Percentiles rank a stretch among this genome's conserved stretches.
phyloP scores from a whole-genome alignment of 2,797 vertebrate species.

The Sciaenops ocellatus region DNA sequence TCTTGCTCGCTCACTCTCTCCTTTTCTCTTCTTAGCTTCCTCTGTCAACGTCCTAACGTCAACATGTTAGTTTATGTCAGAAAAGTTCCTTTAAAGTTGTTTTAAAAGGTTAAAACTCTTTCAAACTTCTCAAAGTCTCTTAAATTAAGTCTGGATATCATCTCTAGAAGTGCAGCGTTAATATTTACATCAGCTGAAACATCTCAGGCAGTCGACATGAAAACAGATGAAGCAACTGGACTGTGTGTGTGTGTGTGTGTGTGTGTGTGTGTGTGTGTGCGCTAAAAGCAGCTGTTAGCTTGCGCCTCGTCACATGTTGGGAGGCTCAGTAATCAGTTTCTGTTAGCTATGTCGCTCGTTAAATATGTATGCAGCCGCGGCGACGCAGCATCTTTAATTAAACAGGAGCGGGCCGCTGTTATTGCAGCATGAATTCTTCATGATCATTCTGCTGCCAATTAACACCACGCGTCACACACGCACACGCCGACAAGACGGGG shows the following conservation, averaged over 20 bases:
- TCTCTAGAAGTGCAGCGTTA: not conserved
- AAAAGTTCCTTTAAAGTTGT: no score
- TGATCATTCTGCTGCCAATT: constrained; percentile 75
- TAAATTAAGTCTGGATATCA: no score
- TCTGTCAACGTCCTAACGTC: no score
- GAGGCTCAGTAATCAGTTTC: constrained; percentile 56
- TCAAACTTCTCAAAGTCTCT: no score
- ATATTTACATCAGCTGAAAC: constrained; percentile 32
- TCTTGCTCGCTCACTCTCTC: no score
- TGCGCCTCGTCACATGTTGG: constrained; percentile 37
- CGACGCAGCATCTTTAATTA: constrained; percentile 82
- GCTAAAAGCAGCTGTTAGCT: constrained; percentile 54
- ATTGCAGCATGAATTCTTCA: constrained; percentile 83
- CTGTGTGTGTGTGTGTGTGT: constrained; percentile 3
- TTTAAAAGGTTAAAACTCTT: no score
- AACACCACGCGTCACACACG: constrained; percentile 51
- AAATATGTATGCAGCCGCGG: constrained; percentile 77
- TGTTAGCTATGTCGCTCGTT: constrained; percentile 72
- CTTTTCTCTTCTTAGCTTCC: no score
- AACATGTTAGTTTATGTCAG: no score
- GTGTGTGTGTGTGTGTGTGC: constrained; percentile 31
- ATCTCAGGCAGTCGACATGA: constrained; percentile 14
- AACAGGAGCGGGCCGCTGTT: constrained; percentile 77
- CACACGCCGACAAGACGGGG: not conserved
- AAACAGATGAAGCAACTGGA: constrained; percentile 32